Evolutionary conservation across 1,140 invertebrate genomes (phyloP), one percentile per base, ranked within the genome.

Genomic region (Sminthurinus signatus): DNA sequence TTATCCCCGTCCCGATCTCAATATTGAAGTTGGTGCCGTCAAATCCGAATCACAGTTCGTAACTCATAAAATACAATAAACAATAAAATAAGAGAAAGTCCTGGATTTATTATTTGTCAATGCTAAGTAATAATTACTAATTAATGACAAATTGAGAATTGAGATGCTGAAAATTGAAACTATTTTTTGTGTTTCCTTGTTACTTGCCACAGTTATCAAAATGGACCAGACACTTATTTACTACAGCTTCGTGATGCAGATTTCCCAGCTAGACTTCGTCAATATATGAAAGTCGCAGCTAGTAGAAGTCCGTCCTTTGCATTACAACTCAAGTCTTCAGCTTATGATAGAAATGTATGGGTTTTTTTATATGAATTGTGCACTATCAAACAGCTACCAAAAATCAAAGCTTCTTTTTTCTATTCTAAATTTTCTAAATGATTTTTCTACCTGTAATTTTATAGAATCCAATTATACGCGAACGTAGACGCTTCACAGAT

Each of bases 201-300:
- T 36, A 21, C 50, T 79, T n/a, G n/a, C n/a, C 78, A 27, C 73
- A 93, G 89, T 73, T 95, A 95, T 77, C 92, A 96, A 79, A 88
- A 91, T 78, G 94, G 94, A 0, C 93, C 93, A 0, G 94, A 98
- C 75, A 97, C 94, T 0, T 95, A 96, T 76, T 80, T 98, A 2
- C 80, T 98, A 5, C 93, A 96, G 77, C 78, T 96, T 17, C 82
- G 93, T 36, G 94, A 96, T 76, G 87, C 91, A 0, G 88, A 89
- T 75, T 97, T 97, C 80, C 93, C 93, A 1, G 86, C 91, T 17
- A 81, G 93, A 54, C 79, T 96, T 36, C 82, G 92, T 50, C 88
- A 93, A 76, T 96, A 96, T 75, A 91, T 94, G 88, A 92, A 94
- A 80, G 88, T 91, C 2, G 91, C 90, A 0, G 84, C 85, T 48